phyloP scores from a whole-genome alignment of 2,113 vertebrate genomes.

The Tympanuchus pallidicinctus region DNA sequence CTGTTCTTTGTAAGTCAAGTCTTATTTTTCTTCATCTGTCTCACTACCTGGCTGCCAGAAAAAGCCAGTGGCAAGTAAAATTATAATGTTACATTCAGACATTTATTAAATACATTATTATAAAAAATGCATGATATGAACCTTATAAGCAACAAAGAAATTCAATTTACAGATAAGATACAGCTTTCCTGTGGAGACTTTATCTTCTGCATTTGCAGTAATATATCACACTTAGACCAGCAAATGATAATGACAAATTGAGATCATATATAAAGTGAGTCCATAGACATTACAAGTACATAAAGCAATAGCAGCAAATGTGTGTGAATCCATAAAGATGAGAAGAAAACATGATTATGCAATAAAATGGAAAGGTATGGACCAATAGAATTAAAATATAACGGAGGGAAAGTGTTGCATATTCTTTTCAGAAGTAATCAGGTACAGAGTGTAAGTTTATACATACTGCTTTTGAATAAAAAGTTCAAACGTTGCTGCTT shows the following conservation, averaged over 20 bases:
- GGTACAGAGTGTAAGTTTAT: not conserved
- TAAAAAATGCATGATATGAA: not conserved
- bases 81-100: constrained; percentile 2
- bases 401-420: not conserved
- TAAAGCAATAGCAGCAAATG: constrained; percentile 36
- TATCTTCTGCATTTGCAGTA: not conserved
- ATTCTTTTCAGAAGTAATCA: not conserved
- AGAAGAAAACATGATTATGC: constrained; percentile 21
- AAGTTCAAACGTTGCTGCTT: not conserved
- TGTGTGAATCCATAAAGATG: not conserved
- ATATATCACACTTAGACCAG: constrained; percentile 2
- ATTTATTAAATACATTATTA: constrained; percentile 19
- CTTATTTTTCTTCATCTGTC: not conserved
- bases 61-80: not conserved
- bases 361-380: not conserved
- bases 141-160: not conserved
- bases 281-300: constrained; percentile 8
- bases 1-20: constrained; percentile 16
- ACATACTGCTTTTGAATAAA: not conserved
- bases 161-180: not conserved
- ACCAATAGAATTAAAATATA: constrained; percentile 2
- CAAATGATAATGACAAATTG: constrained; percentile 24
- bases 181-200: not conserved
- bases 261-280: not conserved
- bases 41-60: not conserved